Conservation (phyloP, 2,888 invertebrate genomes). For the Homarus gammarus region DNA sequence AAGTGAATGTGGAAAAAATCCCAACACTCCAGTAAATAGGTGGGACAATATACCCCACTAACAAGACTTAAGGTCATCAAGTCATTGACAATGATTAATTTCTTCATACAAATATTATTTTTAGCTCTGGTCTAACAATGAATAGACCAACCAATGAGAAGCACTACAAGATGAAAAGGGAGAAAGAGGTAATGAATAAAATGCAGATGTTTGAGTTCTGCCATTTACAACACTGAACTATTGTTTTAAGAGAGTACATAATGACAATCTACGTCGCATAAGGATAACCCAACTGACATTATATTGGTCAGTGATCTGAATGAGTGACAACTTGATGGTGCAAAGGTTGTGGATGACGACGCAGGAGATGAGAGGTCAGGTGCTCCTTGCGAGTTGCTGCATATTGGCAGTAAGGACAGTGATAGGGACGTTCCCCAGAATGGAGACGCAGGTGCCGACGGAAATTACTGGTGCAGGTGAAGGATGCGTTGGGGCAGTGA, state of each 20-base stretch:
- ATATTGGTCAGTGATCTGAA: background rate
- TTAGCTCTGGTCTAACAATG: too few relatives aligned
- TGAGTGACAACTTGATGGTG: background rate
- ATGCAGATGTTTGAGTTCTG: background rate
- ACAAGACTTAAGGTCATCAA: too few relatives aligned
- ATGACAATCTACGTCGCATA: background rate
- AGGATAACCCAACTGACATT: background rate
- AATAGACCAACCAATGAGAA: too few relatives aligned
- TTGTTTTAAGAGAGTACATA: background rate
- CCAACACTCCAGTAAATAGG: too few relatives aligned
- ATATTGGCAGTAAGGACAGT: constrained; percentile 57
- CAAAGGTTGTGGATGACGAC: constrained; percentile 48
- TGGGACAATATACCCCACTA: too few relatives aligned
- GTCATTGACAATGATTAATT: too few relatives aligned
- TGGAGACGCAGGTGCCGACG: constrained; percentile 71
- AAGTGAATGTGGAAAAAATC: too few relatives aligned
- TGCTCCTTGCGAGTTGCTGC: constrained; percentile 69
- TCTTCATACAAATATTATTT: too few relatives aligned
- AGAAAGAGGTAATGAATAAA: background rate
- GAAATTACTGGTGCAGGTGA: constrained; percentile 63
- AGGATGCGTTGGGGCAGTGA: constrained; percentile 67
- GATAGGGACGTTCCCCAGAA: constrained; percentile 67
- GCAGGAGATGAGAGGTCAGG: constrained; percentile 56
- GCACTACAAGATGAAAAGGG: background rate
- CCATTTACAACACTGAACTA: background rate